Base-by-base conservation (phyloP, 2,797 vertebrate genomes). In the Corythornis leucogaster region DNA sequence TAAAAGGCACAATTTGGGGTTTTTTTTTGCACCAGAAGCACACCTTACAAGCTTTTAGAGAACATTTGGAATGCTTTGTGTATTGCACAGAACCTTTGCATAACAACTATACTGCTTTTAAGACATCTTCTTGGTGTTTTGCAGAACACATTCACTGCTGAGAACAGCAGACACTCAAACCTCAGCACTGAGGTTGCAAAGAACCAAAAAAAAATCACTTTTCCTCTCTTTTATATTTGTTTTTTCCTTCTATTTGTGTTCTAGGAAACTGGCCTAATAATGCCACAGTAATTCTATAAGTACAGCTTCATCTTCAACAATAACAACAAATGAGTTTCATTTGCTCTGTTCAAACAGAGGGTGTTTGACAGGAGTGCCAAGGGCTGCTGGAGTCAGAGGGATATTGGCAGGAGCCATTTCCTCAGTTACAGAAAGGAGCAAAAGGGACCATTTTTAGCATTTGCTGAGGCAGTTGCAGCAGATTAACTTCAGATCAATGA, bases 401-500 rank as follows among this genome's bases (percentile, higher is more conserved):
- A 87, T 96, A 96, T 97, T 96, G 96, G 96, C 97, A 95, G 81
- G 93, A 95, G 90, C 84, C 0, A 14, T 95, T 96, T 94, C 95
- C 92, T 95, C 94, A 93, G 69, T 86, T 95, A 92, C 14, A 77
- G 92, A 93, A 94, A 54, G 62, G 51, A 59, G 78, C 71, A 87
- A 75, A 86, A 51, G 46, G 54, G 33, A 88, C 76, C 95, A 95
- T 95, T 92, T 88, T 92, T 96, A 96, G 93, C 93, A 94, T 91
- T 96, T 95, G 89, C 96, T 94, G 96, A 97, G 91, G 94, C 93
- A 94, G 95, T 91, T 83, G 85, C 84, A 92, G 85, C 95, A 80
- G 48, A 94, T 97, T 95, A 95, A 96, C 94, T 96, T 97, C 90
- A 97, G 97, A 98, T 98, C 97, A 97, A 97, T 97, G 97, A 97